Evolutionary conservation across 2,888 invertebrate genomes (phyloP).

Genomic region (Trichogramma dendrolimi): DNA sequence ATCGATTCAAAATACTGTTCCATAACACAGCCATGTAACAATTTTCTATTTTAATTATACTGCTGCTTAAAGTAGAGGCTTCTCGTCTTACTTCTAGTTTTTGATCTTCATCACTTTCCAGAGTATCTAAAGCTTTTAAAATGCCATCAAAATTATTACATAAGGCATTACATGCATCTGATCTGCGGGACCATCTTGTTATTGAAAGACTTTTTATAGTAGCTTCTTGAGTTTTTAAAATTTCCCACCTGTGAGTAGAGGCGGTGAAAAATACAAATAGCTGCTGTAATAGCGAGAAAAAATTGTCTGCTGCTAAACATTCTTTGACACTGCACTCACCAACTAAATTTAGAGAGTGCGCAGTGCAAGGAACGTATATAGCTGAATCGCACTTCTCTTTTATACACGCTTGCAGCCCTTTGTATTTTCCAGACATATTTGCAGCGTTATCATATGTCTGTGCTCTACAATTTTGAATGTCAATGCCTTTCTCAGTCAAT

Average conservation of each 20-base stretch:
- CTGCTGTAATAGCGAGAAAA: slow-evolving; percentile 32
- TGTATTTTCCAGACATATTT: slow-evolving; percentile 32
- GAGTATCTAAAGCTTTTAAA: neutral
- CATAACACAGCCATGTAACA: slow-evolving; percentile 4
- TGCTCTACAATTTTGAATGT: slow-evolving; percentile 29
- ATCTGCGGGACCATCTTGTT: slow-evolving; percentile 2
- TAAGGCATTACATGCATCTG: neutral
- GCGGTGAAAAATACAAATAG: slow-evolving; percentile 33
- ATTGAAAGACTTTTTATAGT: slow-evolving; percentile 9
- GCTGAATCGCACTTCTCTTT: slow-evolving; percentile 29
- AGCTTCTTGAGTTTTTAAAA: neutral
- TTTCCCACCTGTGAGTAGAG: slow-evolving; percentile 30
- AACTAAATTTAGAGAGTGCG: slow-evolving; percentile 35
- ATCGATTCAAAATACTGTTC: slow-evolving; percentile 3
- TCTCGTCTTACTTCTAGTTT: neutral
- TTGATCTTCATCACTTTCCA: neutral
- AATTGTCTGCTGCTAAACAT: slow-evolving; percentile 29
- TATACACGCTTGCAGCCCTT: slow-evolving; percentile 31
- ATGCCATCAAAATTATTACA: slow-evolving; percentile 6
- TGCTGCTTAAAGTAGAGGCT: neutral
- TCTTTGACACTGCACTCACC: slow-evolving; percentile 31
- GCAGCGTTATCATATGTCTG: slow-evolving; percentile 33
- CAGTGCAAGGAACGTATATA: slow-evolving; percentile 32
- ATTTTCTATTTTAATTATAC: slow-evolving; percentile 8
- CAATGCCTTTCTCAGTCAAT: slow-evolving; percentile 22